These are phyloP conservation scores for Brachyopa scutellaris DNA, from an alignment of 2,888 invertebrate genomes.

Conservation along the genomic window DNA sequence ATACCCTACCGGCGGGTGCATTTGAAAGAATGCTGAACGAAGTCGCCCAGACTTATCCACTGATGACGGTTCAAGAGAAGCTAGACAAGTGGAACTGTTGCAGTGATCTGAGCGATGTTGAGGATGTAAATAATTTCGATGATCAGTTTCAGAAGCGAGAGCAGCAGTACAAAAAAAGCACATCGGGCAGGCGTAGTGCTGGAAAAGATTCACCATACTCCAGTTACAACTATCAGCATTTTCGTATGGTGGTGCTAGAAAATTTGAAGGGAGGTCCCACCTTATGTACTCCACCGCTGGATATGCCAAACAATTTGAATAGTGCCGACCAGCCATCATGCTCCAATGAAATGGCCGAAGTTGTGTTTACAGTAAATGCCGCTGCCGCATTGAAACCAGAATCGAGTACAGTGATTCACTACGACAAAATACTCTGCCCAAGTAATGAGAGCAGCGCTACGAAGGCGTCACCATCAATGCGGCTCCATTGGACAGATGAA, in stretches of 20 bases:
- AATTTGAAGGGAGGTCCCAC: conserved; percentile 64
- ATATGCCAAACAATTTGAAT: background rate
- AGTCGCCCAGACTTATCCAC: conserved; percentile 77
- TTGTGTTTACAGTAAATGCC: background rate
- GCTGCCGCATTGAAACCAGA: background rate
- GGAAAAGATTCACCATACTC: conserved; percentile 4
- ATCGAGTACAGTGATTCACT: conserved; percentile 34
- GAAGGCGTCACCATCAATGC: conserved; percentile 60
- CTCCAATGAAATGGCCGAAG: conserved; percentile 54
- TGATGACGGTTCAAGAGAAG: conserved; percentile 78
- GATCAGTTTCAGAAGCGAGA: conserved; percentile 75
- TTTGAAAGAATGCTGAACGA: conserved; percentile 78
- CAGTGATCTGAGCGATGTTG: conserved; percentile 78
- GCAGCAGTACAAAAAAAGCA: conserved; percentile 37
- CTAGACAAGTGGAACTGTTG: conserved; percentile 77
- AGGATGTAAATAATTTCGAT: conserved; percentile 79
- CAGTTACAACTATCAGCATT: conserved; percentile 73
- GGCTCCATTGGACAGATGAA: conserved; percentile 72
- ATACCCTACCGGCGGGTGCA: conserved; percentile 77
- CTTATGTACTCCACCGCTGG: background rate
- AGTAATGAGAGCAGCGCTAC: conserved; percentile 69
- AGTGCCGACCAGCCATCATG: conserved; percentile 68
- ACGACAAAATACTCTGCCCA: conserved; percentile 73
- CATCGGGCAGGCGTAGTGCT: conserved; percentile 29
- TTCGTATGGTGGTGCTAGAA: conserved; percentile 73